phyloP scores from a whole-genome alignment of 2,888 invertebrate genomes.

The Eulithis testata region DNA sequence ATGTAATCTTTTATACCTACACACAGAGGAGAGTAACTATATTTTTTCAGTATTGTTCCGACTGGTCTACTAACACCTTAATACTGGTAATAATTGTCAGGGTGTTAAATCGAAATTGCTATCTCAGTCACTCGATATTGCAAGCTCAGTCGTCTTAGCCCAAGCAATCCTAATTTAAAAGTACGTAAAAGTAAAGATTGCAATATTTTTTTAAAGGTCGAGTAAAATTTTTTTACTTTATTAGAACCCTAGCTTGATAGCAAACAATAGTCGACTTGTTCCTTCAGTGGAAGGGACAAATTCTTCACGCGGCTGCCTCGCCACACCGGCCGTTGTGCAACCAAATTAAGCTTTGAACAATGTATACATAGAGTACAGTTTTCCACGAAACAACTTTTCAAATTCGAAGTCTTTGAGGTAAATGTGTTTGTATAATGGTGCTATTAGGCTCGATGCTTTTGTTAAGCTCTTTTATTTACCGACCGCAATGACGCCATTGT shows the following conservation, averaged over 20 bases:
- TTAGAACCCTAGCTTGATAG: constrained; percentile 11
- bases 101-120: too few species aligned
- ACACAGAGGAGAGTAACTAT: too few species aligned
- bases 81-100: too few species aligned
- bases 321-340: background rate
- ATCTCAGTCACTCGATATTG: too few species aligned
- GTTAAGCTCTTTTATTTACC: constrained; percentile 20
- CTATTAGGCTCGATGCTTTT: constrained; percentile 19
- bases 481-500: constrained; percentile 7
- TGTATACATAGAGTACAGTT: background rate
- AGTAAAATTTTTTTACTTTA: background rate
- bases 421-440: constrained; percentile 21
- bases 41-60: too few species aligned
- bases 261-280: constrained; percentile 11
- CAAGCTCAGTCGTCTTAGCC: too few species aligned
- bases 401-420: constrained; percentile 15
- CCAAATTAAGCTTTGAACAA: background rate
- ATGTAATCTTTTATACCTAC: too few species aligned
- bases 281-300: constrained; percentile 9
- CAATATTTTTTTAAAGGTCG: too few species aligned
- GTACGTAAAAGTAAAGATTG: too few species aligned
- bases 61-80: too few species aligned
- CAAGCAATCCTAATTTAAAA: too few species aligned
- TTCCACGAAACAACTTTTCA: background rate
- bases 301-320: background rate